Evolutionary conservation across 2,113 vertebrate genomes (phyloP).

Genomic region (Dryoscopus gambensis): DNA sequence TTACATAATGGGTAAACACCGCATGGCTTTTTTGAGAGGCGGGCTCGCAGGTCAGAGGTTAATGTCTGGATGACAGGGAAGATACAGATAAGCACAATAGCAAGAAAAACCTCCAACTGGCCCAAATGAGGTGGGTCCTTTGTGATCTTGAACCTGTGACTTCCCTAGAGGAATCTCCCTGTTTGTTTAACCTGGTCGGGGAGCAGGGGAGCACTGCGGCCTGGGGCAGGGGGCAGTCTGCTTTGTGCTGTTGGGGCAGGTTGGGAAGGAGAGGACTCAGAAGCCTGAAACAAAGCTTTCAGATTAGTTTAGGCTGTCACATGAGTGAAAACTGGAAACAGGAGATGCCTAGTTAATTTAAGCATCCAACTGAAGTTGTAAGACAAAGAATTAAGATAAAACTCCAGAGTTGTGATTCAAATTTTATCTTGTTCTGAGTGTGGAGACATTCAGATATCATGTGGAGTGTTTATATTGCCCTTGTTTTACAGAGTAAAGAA

Average conservation of each 20-base stretch:
- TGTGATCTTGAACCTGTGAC: conserved; percentile 58
- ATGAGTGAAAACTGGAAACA: background rate
- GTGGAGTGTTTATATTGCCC: background rate
- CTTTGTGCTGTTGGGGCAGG: background rate
- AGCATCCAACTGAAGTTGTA: background rate
- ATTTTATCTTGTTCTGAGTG: background rate
- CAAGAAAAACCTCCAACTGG: background rate
- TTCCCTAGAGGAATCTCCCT: conserved; percentile 41
- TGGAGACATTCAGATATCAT: background rate
- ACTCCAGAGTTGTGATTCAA: background rate
- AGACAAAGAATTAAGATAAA: background rate
- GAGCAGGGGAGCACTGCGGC: background rate
- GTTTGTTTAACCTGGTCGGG: conserved; percentile 26
- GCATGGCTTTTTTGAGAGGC: conserved; percentile 38
- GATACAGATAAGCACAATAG: conserved; percentile 64
- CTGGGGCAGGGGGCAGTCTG: background rate
- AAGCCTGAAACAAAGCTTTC: background rate
- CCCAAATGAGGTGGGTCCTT: background rate
- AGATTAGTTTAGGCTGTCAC: background rate
- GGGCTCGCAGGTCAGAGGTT: conserved; percentile 51
- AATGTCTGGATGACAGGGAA: conserved; percentile 65
- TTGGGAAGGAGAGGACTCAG: background rate
- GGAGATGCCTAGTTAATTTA: background rate
- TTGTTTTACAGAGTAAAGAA: background rate
- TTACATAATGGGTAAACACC: conserved; percentile 76